Base-by-base conservation (phyloP, 2,113 vertebrate species). In the Chloropsis hardwickii region DNA sequence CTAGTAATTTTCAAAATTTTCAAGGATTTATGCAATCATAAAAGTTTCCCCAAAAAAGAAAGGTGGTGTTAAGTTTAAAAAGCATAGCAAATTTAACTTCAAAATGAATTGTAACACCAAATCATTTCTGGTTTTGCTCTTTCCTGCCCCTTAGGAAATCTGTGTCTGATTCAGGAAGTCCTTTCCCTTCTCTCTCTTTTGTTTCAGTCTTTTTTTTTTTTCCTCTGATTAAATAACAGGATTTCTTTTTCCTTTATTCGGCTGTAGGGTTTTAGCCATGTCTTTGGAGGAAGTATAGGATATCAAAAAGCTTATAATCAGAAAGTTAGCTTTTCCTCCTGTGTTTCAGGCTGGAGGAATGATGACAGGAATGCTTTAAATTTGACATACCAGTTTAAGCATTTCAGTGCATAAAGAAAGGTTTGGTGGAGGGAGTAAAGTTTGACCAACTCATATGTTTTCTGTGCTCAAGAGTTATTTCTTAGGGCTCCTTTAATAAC, bases 111-210 rank as follows among this genome's bases (percentile, higher is more conserved):
- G 33, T 50, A 77, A 83, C 91, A 54, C 35, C 6, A 89, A 83
- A 66, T 13, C 14, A 37, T 51, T 91, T 94, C 87, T 91, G 78
- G 31, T 73, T 91, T 92, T 78, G 18, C 13, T 65, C 50, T 86
- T 90, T 94, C 80, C 27, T 64, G 27, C 9, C 78, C 47, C 69
- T 58, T 87, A 83, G 85, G 90, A 96, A 94, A 86, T 66, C 47
- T 87, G 22, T 83, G 67, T 24, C 54, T 76, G 58, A 28, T 82
- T 88, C 92, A 94, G 92, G 94, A 95, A 95, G 70, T 65, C 42
- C 67, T 95, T 90, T 95, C 53, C 81, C 48, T 86, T 87, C 37
- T 69, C 71, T 64, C 61, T 54, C 29, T 54, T 81, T 91, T 90
- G 74, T 92, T 90, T 57, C 25, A 47, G 17, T 14, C 8, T 23